A percentile compares a stretch with the other conserved stretches of the same genome.
Evolutionary conservation across 2,797 vertebrate species (phyloP).

Genomic region (Diplodus sargus): DNA sequence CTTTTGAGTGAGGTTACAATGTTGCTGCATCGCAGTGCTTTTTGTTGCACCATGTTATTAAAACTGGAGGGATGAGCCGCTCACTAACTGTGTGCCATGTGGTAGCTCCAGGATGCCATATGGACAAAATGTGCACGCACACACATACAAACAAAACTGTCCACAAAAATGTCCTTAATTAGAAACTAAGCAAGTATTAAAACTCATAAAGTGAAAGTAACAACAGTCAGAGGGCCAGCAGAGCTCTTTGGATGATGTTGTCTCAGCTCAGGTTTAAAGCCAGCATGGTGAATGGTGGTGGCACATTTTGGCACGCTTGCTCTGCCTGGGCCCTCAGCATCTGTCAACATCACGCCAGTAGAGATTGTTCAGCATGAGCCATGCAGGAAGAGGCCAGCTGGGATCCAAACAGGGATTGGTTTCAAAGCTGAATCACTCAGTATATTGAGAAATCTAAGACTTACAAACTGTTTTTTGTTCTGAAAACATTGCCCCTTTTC

Average conservation of each 20-base stretch:
- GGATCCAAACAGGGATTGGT: conserved; percentile 7
- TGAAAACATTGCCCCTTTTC: background rate
- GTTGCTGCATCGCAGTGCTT: conserved; percentile 11
- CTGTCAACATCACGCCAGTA: conserved; percentile 56
- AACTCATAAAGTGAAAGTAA: conserved; percentile 9
- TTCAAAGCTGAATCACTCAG: background rate
- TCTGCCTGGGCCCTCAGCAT: conserved; percentile 31
- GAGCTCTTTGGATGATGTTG: conserved; percentile 11
- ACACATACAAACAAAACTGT: background rate
- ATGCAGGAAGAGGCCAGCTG: conserved; percentile 6
- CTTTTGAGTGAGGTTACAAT: conserved; percentile 1
- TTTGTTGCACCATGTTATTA: conserved; percentile 43
- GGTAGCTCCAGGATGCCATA: conserved; percentile 44
- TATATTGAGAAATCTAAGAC: background rate
- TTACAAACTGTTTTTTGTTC: background rate
- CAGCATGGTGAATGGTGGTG: conserved; percentile 41
- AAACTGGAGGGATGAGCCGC: conserved; percentile 27
- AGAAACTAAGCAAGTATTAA: conserved; percentile 1
- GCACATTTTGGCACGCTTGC: conserved; percentile 41
- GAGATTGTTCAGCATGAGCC: background rate
- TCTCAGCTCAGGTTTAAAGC: conserved; percentile 19
- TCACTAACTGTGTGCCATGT: conserved; percentile 37
- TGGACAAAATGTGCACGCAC: conserved; percentile 4
- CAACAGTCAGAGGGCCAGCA: conserved; percentile 1
- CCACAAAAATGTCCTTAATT: conserved; percentile 31